These are phyloP conservation scores for Agonopterix arenella DNA, from an alignment of 2,888 invertebrate genomes.

Conservation along the genomic window DNA sequence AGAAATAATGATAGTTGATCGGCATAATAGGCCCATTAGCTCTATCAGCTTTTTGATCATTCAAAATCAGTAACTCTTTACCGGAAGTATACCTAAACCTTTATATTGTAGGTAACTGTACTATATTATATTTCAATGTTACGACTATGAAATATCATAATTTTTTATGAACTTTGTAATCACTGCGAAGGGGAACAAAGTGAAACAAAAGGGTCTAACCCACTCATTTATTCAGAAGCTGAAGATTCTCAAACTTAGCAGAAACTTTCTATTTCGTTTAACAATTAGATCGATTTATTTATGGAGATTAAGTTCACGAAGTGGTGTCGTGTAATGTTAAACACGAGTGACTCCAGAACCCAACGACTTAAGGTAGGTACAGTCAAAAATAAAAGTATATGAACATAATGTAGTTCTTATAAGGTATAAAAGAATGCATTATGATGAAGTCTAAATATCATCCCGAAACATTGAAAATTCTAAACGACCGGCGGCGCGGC, in stretches of 20 bases:
- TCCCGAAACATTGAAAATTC: too few relatives aligned
- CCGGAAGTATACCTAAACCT: too few relatives aligned
- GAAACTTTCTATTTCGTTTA: conserved; percentile 37
- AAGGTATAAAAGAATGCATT: too few relatives aligned
- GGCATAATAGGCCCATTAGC: too few relatives aligned
- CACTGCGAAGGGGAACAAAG: conserved; percentile 31
- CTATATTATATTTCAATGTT: conserved; percentile 7
- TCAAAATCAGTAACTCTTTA: neutral
- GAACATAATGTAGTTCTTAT: too few relatives aligned
- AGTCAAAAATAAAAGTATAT: too few relatives aligned
- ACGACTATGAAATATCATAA: conserved; percentile 15
- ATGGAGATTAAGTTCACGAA: conserved; percentile 16
- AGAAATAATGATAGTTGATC: too few relatives aligned
- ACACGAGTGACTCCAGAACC: neutral
- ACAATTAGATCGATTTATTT: conserved; percentile 32
- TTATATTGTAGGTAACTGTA: neutral
- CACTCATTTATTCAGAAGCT: conserved; percentile 44
- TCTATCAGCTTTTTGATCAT: too few relatives aligned
- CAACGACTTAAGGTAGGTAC: too few relatives aligned
- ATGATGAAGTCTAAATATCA: too few relatives aligned
- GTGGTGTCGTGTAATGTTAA: conserved; percentile 10
- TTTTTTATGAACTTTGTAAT: conserved; percentile 39
- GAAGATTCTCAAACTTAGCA: conserved; percentile 33
- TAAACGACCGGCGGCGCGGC: too few relatives aligned
- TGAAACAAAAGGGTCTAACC: conserved; percentile 42